Evolutionary conservation across 2,113 vertebrate genomes (phyloP).

Genomic region (Rhodinocichla rosea): DNA sequence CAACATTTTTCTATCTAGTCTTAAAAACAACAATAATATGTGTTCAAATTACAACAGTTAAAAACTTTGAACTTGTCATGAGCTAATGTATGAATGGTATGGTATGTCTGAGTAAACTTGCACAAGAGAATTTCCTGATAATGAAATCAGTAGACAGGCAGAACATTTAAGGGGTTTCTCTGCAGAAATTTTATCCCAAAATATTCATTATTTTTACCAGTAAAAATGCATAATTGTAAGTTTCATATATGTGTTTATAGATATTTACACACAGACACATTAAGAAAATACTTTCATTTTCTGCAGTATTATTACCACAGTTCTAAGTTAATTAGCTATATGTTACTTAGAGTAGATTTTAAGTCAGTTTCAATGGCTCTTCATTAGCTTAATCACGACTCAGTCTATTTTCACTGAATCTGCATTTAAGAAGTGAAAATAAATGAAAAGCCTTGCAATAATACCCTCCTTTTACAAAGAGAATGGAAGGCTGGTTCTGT

Average conservation of each 20-base stretch:
- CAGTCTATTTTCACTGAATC: not conserved
- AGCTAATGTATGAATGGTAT: not conserved
- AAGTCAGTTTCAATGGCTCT: not conserved
- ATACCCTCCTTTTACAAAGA: not conserved
- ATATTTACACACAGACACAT: fast-evolving
- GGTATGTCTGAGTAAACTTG: not conserved
- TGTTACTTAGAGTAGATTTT: not conserved
- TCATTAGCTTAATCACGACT: conserved; percentile 2
- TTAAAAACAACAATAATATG: not conserved
- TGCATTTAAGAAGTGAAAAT: not conserved
- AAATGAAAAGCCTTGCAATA: not conserved
- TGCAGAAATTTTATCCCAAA: not conserved
- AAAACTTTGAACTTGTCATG: not conserved
- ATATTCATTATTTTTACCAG: not conserved
- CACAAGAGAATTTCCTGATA: not conserved
- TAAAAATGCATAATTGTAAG: not conserved
- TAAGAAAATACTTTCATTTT: not conserved
- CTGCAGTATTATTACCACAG: not conserved
- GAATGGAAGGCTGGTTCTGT: not conserved
- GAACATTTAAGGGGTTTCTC: not conserved
- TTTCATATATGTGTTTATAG: not conserved
- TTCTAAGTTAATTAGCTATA: not conserved
- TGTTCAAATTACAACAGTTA: not conserved
- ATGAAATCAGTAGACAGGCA: not conserved
- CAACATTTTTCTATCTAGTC: not conserved